These are phyloP conservation scores for Eciton burchellii DNA, from an alignment of 1,140 invertebrate genomes.

Conservation along the genomic window DNA sequence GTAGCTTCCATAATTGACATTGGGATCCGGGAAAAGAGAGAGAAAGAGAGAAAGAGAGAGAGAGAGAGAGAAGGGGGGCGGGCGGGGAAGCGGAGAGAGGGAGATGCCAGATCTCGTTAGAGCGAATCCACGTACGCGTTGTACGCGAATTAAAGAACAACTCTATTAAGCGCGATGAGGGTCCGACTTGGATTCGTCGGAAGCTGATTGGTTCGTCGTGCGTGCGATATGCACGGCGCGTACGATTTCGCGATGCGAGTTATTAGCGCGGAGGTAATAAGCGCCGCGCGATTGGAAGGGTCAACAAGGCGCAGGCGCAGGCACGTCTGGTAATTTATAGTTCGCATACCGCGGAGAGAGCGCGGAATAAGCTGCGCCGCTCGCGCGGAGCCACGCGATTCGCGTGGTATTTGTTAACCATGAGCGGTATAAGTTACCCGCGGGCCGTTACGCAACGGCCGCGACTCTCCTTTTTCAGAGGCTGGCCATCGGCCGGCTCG, in stretches of 20 bases:
- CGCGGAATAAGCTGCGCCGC: constrained; percentile 11
- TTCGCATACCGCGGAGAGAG: constrained; percentile 48
- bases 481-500: background rate
- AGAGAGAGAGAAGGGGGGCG: too few relatives aligned
- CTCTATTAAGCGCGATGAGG: too few relatives aligned
- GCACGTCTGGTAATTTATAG: constrained; percentile 57
- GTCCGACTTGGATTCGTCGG: too few relatives aligned
- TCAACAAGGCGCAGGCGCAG: constrained; percentile 44
- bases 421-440: constrained; percentile 70
- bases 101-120: too few relatives aligned
- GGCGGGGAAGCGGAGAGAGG: too few relatives aligned
- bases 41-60: too few relatives aligned
- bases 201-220: background rate
- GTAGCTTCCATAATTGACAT: too few relatives aligned
- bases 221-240: background rate
- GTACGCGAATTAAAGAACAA: too few relatives aligned
- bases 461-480: constrained; percentile 79
- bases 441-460: constrained; percentile 74
- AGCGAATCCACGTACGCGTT: too few relatives aligned
- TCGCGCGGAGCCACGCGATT: constrained; percentile 37
- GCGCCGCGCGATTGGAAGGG: constrained; percentile 29
- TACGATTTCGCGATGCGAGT: background rate
- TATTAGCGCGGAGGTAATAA: constrained; percentile 20
- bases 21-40: too few relatives aligned
- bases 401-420: constrained; percentile 59